These are phyloP conservation scores for Stramonita haemastoma DNA, from an alignment of 2,888 invertebrate species.

Conservation along the genomic window DNA sequence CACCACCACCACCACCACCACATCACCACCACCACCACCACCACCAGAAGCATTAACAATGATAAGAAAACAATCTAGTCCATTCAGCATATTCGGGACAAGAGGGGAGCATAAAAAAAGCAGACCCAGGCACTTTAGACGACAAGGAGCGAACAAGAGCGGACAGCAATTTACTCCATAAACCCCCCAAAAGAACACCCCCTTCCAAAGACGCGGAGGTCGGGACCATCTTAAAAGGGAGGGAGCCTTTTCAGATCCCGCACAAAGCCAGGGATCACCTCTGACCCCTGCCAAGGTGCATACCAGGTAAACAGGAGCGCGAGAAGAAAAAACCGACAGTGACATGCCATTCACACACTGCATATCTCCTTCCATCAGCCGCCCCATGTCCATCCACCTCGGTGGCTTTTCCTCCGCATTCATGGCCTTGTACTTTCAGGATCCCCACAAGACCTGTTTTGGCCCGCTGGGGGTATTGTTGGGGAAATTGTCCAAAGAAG, in stretches of 20 bases:
- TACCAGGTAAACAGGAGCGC: conserved; percentile 12
- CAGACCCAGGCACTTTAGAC: background rate
- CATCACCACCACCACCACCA: background rate
- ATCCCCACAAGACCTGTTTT: background rate
- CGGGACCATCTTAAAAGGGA: background rate
- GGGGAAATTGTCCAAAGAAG: background rate
- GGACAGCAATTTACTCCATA: conserved; percentile 12
- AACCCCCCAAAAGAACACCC: background rate
- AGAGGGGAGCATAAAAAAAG: background rate
- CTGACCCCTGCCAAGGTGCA: background rate
- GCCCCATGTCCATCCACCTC: too few relatives aligned
- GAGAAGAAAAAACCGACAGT: background rate
- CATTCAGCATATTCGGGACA: background rate
- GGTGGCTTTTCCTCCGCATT: background rate
- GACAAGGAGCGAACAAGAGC: background rate
- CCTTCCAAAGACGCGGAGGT: background rate
- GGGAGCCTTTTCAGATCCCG: background rate
- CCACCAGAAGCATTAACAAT: background rate
- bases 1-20: background rate
- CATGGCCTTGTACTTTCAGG: background rate
- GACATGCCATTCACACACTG: background rate
- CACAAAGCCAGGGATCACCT: conserved; percentile 4
- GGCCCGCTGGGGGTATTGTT: background rate
- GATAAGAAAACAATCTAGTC: background rate
- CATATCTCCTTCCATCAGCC: background rate